Percentiles rank a stretch among this genome's conserved stretches.
Evolutionary conservation across 2,888 invertebrate genomes (phyloP).

Genomic region (Lobophora halterata): DNA sequence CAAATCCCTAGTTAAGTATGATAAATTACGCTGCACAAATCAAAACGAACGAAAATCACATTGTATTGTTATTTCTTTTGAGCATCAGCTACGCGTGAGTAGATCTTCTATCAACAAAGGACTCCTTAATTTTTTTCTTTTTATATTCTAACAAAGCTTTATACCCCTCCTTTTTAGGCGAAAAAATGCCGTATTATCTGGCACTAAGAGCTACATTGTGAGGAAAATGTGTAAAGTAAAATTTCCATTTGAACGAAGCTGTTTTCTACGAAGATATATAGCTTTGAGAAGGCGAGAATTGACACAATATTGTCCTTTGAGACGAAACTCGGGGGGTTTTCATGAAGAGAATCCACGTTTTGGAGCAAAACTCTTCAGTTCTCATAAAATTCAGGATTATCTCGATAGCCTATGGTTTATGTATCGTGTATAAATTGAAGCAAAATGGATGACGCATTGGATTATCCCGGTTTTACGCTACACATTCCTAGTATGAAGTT

Average conservation of each 20-base stretch:
- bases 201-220: conserved; percentile 32
- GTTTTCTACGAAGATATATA: conserved; percentile 53
- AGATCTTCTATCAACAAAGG: conserved; percentile 40
- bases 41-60: conserved; percentile 33
- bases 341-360: conserved; percentile 37
- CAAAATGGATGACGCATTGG: not conserved
- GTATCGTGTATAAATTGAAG: too few relatives aligned
- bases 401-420: not conserved
- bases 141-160: conserved; percentile 30
- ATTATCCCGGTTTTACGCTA: too few relatives aligned
- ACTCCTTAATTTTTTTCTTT: conserved; percentile 42
- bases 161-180: conserved; percentile 14
- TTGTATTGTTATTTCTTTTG: conserved; percentile 38
- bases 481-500: too few relatives aligned
- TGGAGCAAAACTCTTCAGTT: conserved; percentile 36
- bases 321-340: conserved; percentile 32
- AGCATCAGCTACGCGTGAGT: conserved; percentile 40
- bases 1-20: conserved; percentile 2
- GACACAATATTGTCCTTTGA: conserved; percentile 62
- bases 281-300: conserved; percentile 54
- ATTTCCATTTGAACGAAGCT: conserved; percentile 55
- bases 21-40: conserved; percentile 18
- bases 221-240: conserved; percentile 21
- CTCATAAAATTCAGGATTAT: conserved; percentile 31
- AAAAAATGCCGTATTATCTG: conserved; percentile 29